A percentile compares a stretch with the other conserved stretches of the same genome.
These are phyloP conservation scores for Sinocyclocheilus rhinocerous DNA, from an alignment of 2,113 vertebrate species.

Conservation along the genomic window DNA sequence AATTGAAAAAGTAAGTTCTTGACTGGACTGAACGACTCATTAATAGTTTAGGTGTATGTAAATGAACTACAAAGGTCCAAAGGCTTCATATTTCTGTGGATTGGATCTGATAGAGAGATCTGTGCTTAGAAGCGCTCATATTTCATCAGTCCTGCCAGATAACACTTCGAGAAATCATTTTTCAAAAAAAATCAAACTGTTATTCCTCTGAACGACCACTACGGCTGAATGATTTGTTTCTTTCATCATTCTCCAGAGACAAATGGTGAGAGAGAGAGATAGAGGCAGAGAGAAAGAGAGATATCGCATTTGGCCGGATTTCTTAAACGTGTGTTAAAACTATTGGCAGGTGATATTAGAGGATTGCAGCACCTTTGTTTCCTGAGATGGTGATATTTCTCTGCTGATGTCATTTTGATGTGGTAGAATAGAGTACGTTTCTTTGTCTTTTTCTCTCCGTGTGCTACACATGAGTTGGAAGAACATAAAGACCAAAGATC, in stretches of 20 bases:
- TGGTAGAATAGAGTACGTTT: conserved; percentile 16
- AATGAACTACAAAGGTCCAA: not conserved
- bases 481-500: conserved; percentile 15
- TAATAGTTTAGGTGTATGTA: not conserved
- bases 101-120: conserved; percentile 28
- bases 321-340: conserved; percentile 21
- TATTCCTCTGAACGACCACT: conserved; percentile 12
- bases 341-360: conserved; percentile 34
- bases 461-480: conserved; percentile 20
- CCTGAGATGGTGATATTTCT: conserved; percentile 35
- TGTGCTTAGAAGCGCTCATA: conserved; percentile 4
- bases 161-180: conserved; percentile 14
- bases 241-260: conserved; percentile 36
- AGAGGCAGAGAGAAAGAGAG: not conserved
- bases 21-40: not conserved
- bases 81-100: not conserved
- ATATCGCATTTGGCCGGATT: conserved; percentile 37
- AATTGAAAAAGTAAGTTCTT: not conserved
- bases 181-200: conserved; percentile 16
- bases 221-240: conserved; percentile 29
- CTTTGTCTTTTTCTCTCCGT: conserved; percentile 4
- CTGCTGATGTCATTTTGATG: conserved; percentile 33
- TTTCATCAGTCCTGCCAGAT: conserved; percentile 24
- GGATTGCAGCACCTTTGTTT: conserved; percentile 29
- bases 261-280: conserved; percentile 24